Percentiles rank a stretch among this genome's conserved stretches.
Conservation (phyloP, 1,140 invertebrate genomes). For the Dreissena rostriformis region DNA sequence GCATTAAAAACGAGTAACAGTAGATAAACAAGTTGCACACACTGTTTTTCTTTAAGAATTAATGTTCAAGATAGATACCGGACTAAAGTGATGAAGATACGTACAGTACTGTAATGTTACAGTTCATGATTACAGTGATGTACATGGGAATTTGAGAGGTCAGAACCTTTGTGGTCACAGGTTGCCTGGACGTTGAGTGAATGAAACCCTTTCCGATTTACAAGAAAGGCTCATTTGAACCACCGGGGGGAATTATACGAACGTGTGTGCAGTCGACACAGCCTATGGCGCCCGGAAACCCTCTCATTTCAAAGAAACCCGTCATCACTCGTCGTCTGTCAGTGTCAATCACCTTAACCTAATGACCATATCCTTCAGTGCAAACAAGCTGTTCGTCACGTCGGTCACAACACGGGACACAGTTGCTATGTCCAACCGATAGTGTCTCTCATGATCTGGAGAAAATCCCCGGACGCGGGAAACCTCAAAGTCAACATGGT, state of each 20-base stretch:
- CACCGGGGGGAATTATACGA: slow-evolving; percentile 78
- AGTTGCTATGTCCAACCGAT: slow-evolving; percentile 50
- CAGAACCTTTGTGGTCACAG: slow-evolving; percentile 40
- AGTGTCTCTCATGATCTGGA: slow-evolving; percentile 54
- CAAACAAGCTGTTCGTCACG: slow-evolving; percentile 30
- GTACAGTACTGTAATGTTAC: too few relatives aligned
- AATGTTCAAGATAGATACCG: too few relatives aligned
- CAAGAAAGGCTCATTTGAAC: slow-evolving; percentile 80
- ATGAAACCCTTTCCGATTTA: slow-evolving; percentile 83
- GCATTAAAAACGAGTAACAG: too few relatives aligned
- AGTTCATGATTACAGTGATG: too few relatives aligned
- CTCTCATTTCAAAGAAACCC: slow-evolving; percentile 17
- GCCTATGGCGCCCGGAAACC: slow-evolving; percentile 81
- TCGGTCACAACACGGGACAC: slow-evolving; percentile 19
- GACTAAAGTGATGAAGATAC: too few relatives aligned
- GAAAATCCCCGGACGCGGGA: slow-evolving; percentile 56
- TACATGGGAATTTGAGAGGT: too few relatives aligned
- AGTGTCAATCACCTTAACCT: not conserved
- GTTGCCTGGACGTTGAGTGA: slow-evolving; percentile 69
- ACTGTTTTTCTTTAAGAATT: too few relatives aligned
- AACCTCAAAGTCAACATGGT: slow-evolving; percentile 56
- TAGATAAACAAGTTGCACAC: too few relatives aligned
- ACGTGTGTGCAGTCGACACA: slow-evolving; percentile 83
- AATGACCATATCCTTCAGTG: not conserved
- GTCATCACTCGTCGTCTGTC: not conserved